Evolutionary conservation across 2,888 invertebrate genomes (phyloP).

Genomic region (Epinotia demarniana): DNA sequence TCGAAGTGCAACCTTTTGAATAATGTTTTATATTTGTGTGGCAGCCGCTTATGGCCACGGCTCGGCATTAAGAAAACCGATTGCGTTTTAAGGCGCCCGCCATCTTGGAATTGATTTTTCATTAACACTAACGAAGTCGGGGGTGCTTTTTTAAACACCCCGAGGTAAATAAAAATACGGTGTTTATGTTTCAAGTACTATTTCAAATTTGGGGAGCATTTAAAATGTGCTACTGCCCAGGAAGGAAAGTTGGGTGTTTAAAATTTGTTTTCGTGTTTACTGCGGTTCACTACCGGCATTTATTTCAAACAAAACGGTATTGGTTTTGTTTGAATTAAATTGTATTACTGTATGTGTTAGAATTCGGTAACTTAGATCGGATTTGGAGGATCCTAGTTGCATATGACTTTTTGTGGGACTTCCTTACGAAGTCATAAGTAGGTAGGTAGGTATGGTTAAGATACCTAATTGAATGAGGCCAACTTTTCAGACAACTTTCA

Average conservation of each 20-base stretch:
- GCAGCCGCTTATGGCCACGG: constrained; percentile 53
- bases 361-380: too few relatives aligned
- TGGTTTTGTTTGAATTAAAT: too few relatives aligned
- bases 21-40: constrained; percentile 14
- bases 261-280: neutral
- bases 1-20: too few relatives aligned
- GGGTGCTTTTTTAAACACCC: constrained; percentile 49
- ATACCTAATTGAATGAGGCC: too few relatives aligned
- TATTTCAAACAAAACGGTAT: too few relatives aligned
- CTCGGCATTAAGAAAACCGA: constrained; percentile 52
- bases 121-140: constrained; percentile 65
- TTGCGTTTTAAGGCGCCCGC: constrained; percentile 48
- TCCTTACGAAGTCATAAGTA: too few relatives aligned
- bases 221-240: neutral
- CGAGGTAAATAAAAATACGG: constrained; percentile 40
- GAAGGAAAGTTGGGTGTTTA: neutral
- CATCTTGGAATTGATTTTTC: constrained; percentile 67
- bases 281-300: too few relatives aligned
- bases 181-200: constrained; percentile 25
- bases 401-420: too few relatives aligned
- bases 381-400: too few relatives aligned
- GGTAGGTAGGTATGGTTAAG: too few relatives aligned
- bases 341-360: too few relatives aligned
- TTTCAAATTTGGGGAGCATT: constrained; percentile 22
- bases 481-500: too few relatives aligned